Conservation (phyloP, 2,888 invertebrate species). For the Serrognathus titanus region DNA sequence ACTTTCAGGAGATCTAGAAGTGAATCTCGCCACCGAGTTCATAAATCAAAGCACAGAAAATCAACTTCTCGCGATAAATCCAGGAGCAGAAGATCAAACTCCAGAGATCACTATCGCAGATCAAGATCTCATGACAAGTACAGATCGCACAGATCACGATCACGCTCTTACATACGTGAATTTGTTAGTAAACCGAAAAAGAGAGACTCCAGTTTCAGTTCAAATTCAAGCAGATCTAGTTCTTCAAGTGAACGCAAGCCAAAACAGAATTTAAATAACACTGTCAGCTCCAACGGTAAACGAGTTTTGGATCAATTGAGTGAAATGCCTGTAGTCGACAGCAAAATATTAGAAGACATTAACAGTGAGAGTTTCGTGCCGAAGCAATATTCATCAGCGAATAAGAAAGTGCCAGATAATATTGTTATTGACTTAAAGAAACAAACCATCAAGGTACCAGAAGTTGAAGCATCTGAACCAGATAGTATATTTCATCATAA, state of each 20-base stretch:
- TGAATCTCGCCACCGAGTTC: conserved; percentile 27
- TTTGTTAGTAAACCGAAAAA: conserved; percentile 37
- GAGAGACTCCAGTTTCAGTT: conserved; percentile 29
- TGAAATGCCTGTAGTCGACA: conserved; percentile 55
- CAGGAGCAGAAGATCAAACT: conserved; percentile 22
- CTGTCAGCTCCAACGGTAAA: not conserved
- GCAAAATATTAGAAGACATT: conserved; percentile 63
- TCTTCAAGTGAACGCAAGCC: conserved; percentile 10
- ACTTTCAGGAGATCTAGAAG: conserved; percentile 21
- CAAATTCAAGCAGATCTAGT: conserved; percentile 15
- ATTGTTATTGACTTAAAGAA: conserved; percentile 71
- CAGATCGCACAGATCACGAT: conserved; percentile 39
- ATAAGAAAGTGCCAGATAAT: conserved; percentile 61
- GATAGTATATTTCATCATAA: conserved; percentile 65
- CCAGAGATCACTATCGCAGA: conserved; percentile 17
- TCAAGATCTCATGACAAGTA: conserved; percentile 29
- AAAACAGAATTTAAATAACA: conserved; percentile 13
- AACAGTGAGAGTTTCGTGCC: conserved; percentile 68
- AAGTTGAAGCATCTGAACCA: conserved; percentile 52
- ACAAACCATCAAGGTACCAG: conserved; percentile 67
- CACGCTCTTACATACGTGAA: conserved; percentile 43
- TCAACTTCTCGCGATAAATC: conserved; percentile 33
- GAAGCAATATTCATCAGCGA: conserved; percentile 53
- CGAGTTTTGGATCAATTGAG: conserved; percentile 21
- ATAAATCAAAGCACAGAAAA: conserved; percentile 31